Percentiles rank a stretch among this genome's conserved stretches.
These are phyloP conservation scores for Cliona cf. orientalis DNA, from an alignment of 37 sponge, comb jelly and placozoan genomes.

Conservation along the genomic window DNA sequence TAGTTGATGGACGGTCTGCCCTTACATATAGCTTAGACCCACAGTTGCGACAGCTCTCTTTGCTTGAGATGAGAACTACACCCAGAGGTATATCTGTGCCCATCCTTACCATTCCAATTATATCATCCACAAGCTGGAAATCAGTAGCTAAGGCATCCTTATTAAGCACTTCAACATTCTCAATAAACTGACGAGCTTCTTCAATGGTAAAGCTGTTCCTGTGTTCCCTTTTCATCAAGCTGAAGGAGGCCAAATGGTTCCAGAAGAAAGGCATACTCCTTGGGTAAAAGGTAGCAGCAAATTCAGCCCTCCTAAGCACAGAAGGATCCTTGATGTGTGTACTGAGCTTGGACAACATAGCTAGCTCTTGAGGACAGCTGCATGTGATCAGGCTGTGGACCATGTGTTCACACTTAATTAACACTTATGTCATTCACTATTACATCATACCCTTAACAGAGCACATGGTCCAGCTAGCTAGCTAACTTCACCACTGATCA, in stretches of 20 bases:
- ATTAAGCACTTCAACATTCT: constrained; percentile 6
- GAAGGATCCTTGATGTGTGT: constrained; percentile 8
- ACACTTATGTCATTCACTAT: too few species aligned
- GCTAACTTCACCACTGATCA: too few species aligned
- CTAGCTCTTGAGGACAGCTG: neutral
- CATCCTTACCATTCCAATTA: neutral
- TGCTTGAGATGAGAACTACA: neutral
- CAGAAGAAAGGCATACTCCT: neutral
- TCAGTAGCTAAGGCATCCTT: constrained; percentile 10
- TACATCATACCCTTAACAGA: too few species aligned
- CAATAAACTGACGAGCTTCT: neutral
- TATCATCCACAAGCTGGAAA: neutral
- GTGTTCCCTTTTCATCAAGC: neutral
- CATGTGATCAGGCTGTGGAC: too few species aligned
- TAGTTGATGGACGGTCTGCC: constrained; percentile 17
- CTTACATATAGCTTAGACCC: constrained; percentile 5
- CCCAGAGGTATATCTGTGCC: neutral
- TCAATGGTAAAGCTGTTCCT: neutral
- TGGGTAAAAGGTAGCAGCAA: constrained; percentile 17
- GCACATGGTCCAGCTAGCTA: too few species aligned
- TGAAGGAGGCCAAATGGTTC: neutral
- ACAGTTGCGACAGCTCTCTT: neutral
- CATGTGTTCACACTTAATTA: too few species aligned
- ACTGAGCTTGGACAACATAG: neutral
- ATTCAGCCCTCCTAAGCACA: constrained; percentile 13